Evolutionary conservation across 2,113 vertebrate genomes (phyloP).

Genomic region (Polypterus senegalus): DNA sequence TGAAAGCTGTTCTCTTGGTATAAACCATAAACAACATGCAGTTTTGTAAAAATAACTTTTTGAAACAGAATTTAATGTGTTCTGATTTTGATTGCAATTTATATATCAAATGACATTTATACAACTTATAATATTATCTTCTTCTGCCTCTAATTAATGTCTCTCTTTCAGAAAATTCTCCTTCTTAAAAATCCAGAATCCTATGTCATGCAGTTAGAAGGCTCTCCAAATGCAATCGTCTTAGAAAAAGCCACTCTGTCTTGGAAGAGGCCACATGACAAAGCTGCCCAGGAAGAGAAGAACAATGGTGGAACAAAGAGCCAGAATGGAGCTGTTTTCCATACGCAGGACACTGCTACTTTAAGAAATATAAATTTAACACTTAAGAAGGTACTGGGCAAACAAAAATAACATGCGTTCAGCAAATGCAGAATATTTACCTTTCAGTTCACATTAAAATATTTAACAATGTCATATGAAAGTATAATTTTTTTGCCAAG

Average conservation of each 20-base stretch:
- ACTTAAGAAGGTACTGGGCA: conserved; percentile 49
- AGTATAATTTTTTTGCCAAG: too few relatives aligned
- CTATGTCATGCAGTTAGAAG: conserved; percentile 44
- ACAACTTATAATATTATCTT: not conserved
- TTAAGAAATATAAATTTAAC: conserved; percentile 51
- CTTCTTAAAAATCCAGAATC: conserved; percentile 47
- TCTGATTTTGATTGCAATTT: too few relatives aligned
- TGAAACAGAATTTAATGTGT: too few relatives aligned
- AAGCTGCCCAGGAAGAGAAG: not conserved
- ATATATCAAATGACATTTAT: too few relatives aligned
- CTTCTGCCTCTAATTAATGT: not conserved
- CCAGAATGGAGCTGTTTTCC: not conserved
- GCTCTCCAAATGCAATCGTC: conserved; percentile 39
- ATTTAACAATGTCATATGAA: too few relatives aligned
- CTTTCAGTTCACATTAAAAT: too few relatives aligned
- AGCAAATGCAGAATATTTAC: too few relatives aligned
- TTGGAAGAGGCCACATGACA: conserved; percentile 35
- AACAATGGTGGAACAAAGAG: conserved; percentile 1
- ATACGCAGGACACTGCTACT: conserved; percentile 7
- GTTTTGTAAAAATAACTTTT: too few relatives aligned
- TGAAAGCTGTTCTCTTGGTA: too few relatives aligned
- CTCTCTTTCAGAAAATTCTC: conserved; percentile 51
- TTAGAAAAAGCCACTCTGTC: conserved; percentile 57
- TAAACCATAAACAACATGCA: too few relatives aligned
- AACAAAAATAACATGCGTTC: too few relatives aligned